Evolutionary conservation across 53 echinoderm and acorn worm genomes (phyloP).

Genomic region (Astropecten irregularis): DNA sequence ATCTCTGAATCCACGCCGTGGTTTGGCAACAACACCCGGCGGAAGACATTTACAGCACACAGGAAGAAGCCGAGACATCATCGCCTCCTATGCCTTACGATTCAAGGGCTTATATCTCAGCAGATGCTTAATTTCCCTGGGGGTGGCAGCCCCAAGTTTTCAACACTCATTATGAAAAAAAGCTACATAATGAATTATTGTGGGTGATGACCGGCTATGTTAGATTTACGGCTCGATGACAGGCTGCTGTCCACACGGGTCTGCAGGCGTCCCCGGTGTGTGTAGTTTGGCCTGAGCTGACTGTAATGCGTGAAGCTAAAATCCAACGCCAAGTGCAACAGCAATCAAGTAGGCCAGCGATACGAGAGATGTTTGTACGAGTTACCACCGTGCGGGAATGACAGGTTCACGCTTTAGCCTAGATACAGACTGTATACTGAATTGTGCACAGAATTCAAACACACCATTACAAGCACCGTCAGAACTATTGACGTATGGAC

Average conservation of each 20-base stretch:
- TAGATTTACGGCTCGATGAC: constrained; percentile 38
- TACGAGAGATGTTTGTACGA: too few species aligned
- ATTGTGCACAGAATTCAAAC: too few species aligned
- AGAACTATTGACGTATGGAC: too few species aligned
- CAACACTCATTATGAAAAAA: constrained; percentile 19
- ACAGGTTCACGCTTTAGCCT: too few species aligned
- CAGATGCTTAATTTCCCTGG: constrained; percentile 39
- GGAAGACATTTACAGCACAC: not conserved
- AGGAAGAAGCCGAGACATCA: not conserved
- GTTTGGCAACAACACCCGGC: not conserved
- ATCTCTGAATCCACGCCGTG: not conserved
- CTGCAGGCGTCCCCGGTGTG: not conserved
- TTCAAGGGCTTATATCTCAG: constrained; percentile 40
- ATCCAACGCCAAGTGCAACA: too few species aligned
- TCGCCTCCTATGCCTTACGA: constrained; percentile 13
- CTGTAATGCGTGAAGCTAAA: too few species aligned
- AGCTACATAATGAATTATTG: constrained; percentile 44
- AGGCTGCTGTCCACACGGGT: not conserved
- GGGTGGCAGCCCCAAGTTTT: not conserved
- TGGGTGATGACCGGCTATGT: constrained; percentile 17
- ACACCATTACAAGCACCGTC: too few species aligned
- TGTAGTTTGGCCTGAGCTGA: too few species aligned
- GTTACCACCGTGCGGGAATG: too few species aligned
- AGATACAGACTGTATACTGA: too few species aligned
- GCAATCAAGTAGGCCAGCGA: too few species aligned